Evolutionary conservation across 30 jellyfish, hydroid and myxozoan species (phyloP), one percentile per base, ranked within the genome.

Genomic region (Cassiopea xamachana): DNA sequence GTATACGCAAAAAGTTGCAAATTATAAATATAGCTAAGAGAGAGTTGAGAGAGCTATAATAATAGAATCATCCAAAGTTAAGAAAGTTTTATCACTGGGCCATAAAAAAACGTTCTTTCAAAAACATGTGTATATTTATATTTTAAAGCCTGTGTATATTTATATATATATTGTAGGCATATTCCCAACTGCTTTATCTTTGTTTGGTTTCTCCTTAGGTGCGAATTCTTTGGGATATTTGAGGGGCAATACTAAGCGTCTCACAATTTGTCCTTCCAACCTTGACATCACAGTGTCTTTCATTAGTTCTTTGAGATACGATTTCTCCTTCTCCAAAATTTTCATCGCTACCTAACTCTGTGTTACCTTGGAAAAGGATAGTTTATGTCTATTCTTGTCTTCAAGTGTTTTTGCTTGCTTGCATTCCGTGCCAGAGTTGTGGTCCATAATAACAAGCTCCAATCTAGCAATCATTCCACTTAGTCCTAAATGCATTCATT

Each of bases 391-490:
- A 47, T 69, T 27, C 48, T 60, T 62, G 64, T 82, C 90, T 43
- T 55, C 89, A 51, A 49, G 15, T 13, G 94, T 87, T 87, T 55
- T 46, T 49, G 89, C 89, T 19, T 55, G 89, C 16, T 47, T 51
- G 48, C 89, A 67, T 27, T 67, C 89, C 27, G 64, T 67, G 46
- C 80, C 80, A 55, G 80, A 60, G 64, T 81, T 88, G 50, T 60
- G 75, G 78, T 88, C 95, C 62, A 88, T n/a, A n/a, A 80, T 55
- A 12, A 91, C 95, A 48, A 88, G 51, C 64, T 80, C 92, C 62
- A 86, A 67, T 58, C 91, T 77, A 12, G 95, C 92, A 18, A 69
- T 61, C 92, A 89, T 79, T 27, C 92, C 88, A 4, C 80, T 47
- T 44, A 45, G 48, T 27, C 90, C 79, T 45, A 77, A 87, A 77